A percentile compares a stretch with the other conserved stretches of the same genome.
Conservation (phyloP, 1,140 invertebrate species). For the Anthonomus grandis region DNA sequence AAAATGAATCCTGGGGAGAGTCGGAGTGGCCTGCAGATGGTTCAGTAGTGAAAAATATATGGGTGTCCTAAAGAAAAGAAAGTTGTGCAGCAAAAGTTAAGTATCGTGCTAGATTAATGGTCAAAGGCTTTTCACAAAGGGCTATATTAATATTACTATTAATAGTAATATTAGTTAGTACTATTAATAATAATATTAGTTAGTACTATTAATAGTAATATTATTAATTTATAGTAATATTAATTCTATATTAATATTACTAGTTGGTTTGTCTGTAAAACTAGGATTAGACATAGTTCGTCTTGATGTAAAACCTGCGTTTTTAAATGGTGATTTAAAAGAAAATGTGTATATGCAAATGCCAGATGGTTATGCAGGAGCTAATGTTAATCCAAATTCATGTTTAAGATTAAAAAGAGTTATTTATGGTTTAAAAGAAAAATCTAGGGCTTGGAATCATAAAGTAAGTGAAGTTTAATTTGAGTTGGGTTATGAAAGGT, state of each 20-base stretch:
- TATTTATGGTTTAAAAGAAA: too few relatives aligned
- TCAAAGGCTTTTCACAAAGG: conserved; percentile 45
- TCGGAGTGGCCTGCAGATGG: not conserved
- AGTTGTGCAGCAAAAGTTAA: conserved; percentile 24
- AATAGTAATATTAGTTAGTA: too few relatives aligned
- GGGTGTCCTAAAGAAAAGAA: conserved; percentile 40
- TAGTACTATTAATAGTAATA: too few relatives aligned
- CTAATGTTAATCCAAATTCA: conserved; percentile 25
- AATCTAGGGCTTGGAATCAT: too few relatives aligned
- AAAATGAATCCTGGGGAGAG: not conserved
- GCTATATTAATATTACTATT: too few relatives aligned
- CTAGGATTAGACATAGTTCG: conserved; percentile 31
- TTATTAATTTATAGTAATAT: conserved; percentile 34
- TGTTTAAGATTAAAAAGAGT: conserved; percentile 40
- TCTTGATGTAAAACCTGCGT: conserved; percentile 46
- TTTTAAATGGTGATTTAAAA: conserved; percentile 42
- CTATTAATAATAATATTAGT: too few relatives aligned
- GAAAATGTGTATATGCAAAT: conserved; percentile 43
- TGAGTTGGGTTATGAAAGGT: too few relatives aligned
- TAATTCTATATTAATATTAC: conserved; percentile 26
- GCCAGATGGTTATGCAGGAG: conserved; percentile 26
- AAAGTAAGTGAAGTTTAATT: too few relatives aligned
- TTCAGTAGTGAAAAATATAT: conserved; percentile 18
- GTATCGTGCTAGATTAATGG: conserved; percentile 42
- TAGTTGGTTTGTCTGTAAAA: conserved; percentile 31